A percentile compares a stretch with the other conserved stretches of the same genome.
phyloP scores from a whole-genome alignment of 2,888 invertebrate species.

The Enoplolaimus lenunculus region DNA sequence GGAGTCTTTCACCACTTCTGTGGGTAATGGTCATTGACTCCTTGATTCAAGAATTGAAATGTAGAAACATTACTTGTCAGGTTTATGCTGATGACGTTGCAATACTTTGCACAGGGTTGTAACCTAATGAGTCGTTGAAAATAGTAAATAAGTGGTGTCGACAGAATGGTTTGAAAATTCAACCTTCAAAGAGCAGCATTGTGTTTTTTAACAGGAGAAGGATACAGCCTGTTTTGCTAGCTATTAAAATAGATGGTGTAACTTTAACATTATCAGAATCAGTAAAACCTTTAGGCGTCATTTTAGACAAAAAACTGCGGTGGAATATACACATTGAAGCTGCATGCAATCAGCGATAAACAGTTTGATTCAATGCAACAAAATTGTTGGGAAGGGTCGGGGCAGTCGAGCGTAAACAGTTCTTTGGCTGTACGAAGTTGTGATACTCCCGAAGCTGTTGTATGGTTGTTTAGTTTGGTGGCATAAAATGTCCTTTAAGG shows the following conservation, averaged over 20 bases:
- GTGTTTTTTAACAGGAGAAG: not conserved
- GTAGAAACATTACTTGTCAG: not conserved
- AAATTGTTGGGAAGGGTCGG: not conserved
- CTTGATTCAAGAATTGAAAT: not conserved
- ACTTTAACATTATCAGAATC: not conserved
- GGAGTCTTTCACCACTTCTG: not conserved
- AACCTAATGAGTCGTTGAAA: not conserved
- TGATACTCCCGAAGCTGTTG: not conserved
- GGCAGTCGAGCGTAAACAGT: not conserved
- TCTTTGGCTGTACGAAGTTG: not conserved
- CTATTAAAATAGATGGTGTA: not conserved
- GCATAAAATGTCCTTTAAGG: not conserved
- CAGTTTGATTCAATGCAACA: not conserved
- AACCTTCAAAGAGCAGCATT: not conserved
- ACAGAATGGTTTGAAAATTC: not conserved
- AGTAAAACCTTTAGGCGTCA: not conserved
- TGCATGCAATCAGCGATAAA: no score
- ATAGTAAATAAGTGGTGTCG: not conserved
- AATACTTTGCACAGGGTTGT: not conserved
- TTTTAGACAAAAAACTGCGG: not conserved
- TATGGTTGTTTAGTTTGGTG: not conserved
- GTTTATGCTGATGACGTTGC: not conserved
- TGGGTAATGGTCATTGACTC: not conserved
- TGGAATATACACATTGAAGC: not conserved
- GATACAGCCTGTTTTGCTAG: not conserved